Conservation (phyloP, 2,113 vertebrate genomes). For the Oncorhynchus mykiss region DNA sequence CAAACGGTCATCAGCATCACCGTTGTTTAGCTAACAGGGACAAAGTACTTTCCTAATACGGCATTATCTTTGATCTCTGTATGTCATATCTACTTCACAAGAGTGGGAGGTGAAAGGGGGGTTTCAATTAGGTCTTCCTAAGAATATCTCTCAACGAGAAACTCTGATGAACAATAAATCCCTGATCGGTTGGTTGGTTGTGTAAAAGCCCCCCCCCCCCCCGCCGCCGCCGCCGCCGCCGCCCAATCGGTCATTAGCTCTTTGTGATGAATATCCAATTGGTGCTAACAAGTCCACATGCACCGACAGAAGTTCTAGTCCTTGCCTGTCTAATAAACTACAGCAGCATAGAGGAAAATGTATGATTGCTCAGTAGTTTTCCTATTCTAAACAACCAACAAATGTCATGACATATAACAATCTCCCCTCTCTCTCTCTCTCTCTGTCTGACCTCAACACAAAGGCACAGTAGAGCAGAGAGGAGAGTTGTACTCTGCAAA, state of each 20-base stretch:
- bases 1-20: neutral
- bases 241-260: neutral
- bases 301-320: slow-evolving; percentile 9
- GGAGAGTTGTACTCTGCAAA: neutral
- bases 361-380: slow-evolving; percentile 2
- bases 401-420: neutral
- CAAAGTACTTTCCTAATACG: too few relatives aligned
- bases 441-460: neutral
- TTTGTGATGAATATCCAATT: neutral
- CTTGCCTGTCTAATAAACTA: neutral
- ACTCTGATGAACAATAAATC: neutral
- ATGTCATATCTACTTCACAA: neutral
- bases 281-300: slow-evolving; percentile 3
- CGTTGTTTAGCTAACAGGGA: too few relatives aligned
- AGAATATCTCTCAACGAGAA: neutral
- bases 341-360: slow-evolving; percentile 1
- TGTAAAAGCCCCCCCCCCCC: neutral
- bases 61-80: too few relatives aligned
- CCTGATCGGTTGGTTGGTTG: neutral
- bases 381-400: neutral
- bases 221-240: too few relatives aligned
- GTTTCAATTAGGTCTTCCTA: neutral
- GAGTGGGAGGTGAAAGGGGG: neutral
- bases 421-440: too few relatives aligned
- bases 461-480: neutral